phyloP scores from a whole-genome alignment of 2,113 vertebrate species.

The Pelusios castaneus region DNA sequence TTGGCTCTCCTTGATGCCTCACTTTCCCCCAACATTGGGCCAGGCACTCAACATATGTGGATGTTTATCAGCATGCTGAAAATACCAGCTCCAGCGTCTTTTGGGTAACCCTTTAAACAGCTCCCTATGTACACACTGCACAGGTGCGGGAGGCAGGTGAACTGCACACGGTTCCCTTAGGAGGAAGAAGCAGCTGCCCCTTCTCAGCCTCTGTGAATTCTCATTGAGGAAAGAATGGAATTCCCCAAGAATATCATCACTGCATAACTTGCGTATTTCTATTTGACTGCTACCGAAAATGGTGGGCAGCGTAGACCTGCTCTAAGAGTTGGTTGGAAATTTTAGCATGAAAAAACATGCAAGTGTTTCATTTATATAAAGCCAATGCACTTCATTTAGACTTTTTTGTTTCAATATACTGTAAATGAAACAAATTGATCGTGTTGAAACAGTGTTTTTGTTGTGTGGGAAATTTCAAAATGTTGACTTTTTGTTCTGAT shows the following conservation, averaged over 20 bases:
- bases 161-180: neutral
- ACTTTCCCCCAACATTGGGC: neutral
- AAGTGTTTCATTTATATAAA: neutral
- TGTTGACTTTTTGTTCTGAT: neutral
- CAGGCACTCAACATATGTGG: neutral
- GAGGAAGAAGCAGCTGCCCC: neutral
- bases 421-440: neutral
- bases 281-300: too few relatives aligned
- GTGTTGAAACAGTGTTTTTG: neutral
- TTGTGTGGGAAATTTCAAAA: neutral
- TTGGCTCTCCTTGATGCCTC: neutral
- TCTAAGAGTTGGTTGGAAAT: neutral
- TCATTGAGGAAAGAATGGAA: neutral
- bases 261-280: too few relatives aligned
- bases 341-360: neutral
- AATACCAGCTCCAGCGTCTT: neutral
- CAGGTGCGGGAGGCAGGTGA: neutral
- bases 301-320: too few relatives aligned
- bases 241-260: neutral
- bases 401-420: neutral
- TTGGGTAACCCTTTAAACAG: neutral
- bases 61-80: neutral
- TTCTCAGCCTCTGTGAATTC: neutral
- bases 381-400: neutral
- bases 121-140: neutral